These are phyloP conservation scores for Campoletis sonorensis DNA, from an alignment of 1,140 invertebrate species.

Conservation along the genomic window DNA sequence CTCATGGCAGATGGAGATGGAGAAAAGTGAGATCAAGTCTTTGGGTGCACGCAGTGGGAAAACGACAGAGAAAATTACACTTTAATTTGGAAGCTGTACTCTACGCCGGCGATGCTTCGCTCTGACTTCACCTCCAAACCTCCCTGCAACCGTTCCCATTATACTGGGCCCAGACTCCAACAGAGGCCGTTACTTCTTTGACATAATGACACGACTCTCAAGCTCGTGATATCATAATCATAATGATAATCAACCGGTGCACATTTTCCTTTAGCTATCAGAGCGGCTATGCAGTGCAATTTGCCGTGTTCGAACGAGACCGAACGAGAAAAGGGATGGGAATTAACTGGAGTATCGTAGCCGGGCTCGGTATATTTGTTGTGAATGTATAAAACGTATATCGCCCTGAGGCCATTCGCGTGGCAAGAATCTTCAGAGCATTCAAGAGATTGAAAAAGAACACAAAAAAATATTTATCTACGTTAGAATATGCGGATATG, in stretches of 20 bases:
- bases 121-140: conserved; percentile 1
- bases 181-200: conserved; percentile 44
- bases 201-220: conserved; percentile 45
- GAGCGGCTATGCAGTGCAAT: conserved; percentile 25
- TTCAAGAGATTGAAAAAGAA: background rate
- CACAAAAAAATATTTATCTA: too few species aligned
- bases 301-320: conserved; percentile 39
- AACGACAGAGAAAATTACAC: conserved; percentile 43
- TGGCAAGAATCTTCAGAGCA: background rate
- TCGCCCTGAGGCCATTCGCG: conserved; percentile 3
- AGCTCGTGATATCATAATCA: conserved; percentile 48
- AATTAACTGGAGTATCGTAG: background rate
- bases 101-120: background rate
- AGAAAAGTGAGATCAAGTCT: conserved; percentile 32
- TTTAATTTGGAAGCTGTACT: conserved; percentile 45
- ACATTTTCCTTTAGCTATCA: conserved; percentile 51
- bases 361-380: conserved; percentile 23
- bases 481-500: background rate
- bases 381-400: conserved; percentile 3
- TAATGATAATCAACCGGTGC: conserved; percentile 52
- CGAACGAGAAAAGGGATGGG: conserved; percentile 1
- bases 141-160: background rate
- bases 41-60: conserved; percentile 4
- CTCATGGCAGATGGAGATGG: background rate
- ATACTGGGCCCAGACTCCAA: background rate